Evolutionary conservation across 2,113 vertebrate species (phyloP).

Genomic region (Dicaeum eximium): DNA sequence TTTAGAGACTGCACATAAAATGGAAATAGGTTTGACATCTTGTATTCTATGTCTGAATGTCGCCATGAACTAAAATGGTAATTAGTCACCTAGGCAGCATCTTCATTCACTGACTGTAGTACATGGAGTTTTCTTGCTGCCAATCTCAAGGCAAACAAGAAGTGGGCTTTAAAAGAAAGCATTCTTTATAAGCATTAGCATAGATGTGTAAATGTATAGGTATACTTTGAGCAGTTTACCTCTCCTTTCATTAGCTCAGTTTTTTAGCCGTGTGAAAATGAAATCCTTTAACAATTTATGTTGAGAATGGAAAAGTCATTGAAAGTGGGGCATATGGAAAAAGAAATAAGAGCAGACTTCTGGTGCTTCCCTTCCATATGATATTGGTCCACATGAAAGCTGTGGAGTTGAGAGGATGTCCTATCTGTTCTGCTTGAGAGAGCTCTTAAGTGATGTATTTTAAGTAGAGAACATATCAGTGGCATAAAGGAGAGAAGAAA

Average conservation of each 20-base stretch:
- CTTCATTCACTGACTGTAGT: conserved; percentile 33
- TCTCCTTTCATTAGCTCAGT: not conserved
- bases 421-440: not conserved
- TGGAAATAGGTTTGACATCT: not conserved
- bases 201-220: not conserved
- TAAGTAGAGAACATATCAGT: not conserved
- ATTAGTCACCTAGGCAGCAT: conserved; percentile 48
- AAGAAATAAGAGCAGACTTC: not conserved
- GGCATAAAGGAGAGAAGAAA: not conserved
- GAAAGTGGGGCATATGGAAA: not conserved
- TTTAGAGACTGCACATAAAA: not conserved
- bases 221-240: not conserved
- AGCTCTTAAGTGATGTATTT: not conserved
- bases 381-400: not conserved
- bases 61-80: not conserved
- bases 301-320: not conserved
- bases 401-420: not conserved
- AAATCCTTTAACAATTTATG: not conserved
- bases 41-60: not conserved
- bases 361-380: not conserved
- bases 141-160: conserved; percentile 1
- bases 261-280: conserved; percentile 31
- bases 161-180: not conserved
- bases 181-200: conserved; percentile 6
- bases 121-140: not conserved